These are phyloP conservation scores for Zygogramma bicolorata DNA, from an alignment of 2,888 invertebrate genomes.

Conservation along the genomic window DNA sequence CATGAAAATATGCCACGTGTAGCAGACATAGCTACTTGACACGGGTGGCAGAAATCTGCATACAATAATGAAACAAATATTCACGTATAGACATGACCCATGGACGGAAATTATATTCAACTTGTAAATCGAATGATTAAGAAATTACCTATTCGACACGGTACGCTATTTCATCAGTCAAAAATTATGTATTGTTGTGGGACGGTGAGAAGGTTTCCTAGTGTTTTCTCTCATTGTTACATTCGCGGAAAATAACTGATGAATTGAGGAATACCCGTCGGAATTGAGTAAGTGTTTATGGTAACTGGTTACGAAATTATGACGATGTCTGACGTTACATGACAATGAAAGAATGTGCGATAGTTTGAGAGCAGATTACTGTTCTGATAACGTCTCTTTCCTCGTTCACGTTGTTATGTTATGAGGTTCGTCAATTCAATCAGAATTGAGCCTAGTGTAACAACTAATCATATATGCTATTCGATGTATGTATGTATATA, in stretches of 20 bases:
- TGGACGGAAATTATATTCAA: not conserved
- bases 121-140: not conserved
- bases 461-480: too few species aligned
- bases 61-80: conserved; percentile 5
- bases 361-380: too few species aligned
- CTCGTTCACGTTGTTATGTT: too few species aligned
- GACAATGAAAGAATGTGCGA: too few species aligned
- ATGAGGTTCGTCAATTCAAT: too few species aligned
- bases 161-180: not conserved
- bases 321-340: too few species aligned
- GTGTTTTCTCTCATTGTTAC: not conserved
- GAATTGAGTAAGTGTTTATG: not conserved
- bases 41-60: not conserved
- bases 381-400: too few species aligned
- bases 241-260: not conserved
- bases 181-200: not conserved
- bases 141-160: not conserved
- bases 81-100: conserved; percentile 1
- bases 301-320: not conserved
- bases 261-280: not conserved
- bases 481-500: too few species aligned
- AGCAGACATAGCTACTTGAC: not conserved
- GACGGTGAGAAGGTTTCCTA: not conserved
- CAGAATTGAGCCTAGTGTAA: too few species aligned
- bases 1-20: conserved; percentile 1